These are phyloP conservation scores for Dyspetes luteomarginatus DNA, from an alignment of 2,888 invertebrate genomes.

Conservation along the genomic window DNA sequence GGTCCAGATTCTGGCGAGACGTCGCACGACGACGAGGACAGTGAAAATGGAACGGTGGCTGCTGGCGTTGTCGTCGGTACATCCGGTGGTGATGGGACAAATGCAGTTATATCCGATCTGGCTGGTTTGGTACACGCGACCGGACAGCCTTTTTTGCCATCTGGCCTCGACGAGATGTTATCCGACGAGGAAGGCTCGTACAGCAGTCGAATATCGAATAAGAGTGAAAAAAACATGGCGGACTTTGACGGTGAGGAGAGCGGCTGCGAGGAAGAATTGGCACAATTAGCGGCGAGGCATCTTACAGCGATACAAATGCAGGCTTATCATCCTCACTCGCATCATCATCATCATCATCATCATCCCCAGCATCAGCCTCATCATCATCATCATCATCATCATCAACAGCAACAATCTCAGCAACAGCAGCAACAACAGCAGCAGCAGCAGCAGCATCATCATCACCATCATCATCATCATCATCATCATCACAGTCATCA, in stretches of 20 bases:
- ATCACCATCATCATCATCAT: slow-evolving; percentile 52
- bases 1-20: slow-evolving; percentile 79
- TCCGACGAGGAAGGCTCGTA: slow-evolving; percentile 89
- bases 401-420: slow-evolving; percentile 38
- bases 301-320: slow-evolving; percentile 82
- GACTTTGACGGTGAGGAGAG: slow-evolving; percentile 97
- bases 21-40: slow-evolving; percentile 81
- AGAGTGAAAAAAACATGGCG: slow-evolving; percentile 97
- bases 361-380: slow-evolving; percentile 49
- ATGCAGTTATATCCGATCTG: slow-evolving; percentile 83
- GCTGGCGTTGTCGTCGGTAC: slow-evolving; percentile 76
- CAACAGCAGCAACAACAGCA: slow-evolving; percentile 50
- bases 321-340: slow-evolving; percentile 80
- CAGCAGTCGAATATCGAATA: slow-evolving; percentile 96
- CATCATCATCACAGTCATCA: slow-evolving; percentile 61
- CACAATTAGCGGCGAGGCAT: slow-evolving; percentile 88
- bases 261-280: slow-evolving; percentile 93
- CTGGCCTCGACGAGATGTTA: slow-evolving; percentile 80
- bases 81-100: slow-evolving; percentile 76
- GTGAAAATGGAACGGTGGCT: slow-evolving; percentile 72
- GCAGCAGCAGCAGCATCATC: slow-evolving; percentile 76
- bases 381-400: slow-evolving; percentile 62
- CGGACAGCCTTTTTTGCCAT: slow-evolving; percentile 78
- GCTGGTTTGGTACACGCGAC: slow-evolving; percentile 82
- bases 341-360: slow-evolving; percentile 71